phyloP scores from a whole-genome alignment of 2,888 invertebrate species.

The Pharmacophagus antenor region DNA sequence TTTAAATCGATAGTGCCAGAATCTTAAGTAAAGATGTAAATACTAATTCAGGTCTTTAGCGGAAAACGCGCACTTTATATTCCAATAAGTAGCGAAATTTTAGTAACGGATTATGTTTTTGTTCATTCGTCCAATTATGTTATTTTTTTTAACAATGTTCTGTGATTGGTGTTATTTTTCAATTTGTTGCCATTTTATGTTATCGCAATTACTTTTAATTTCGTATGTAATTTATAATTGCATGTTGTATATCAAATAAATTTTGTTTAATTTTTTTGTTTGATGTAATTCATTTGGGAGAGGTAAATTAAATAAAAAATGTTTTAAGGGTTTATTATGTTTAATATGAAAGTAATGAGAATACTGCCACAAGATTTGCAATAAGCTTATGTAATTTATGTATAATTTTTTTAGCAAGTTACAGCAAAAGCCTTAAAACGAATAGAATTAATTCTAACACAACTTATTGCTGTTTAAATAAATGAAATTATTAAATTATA shows the following conservation, averaged over 20 bases:
- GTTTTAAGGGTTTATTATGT: constrained; percentile 60
- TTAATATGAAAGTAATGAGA: constrained; percentile 66
- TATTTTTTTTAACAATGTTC: neutral
- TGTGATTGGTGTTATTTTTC: constrained; percentile 24
- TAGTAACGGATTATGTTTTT: neutral
- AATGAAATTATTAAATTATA: constrained; percentile 62
- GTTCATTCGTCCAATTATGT: neutral
- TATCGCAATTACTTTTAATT: constrained; percentile 14
- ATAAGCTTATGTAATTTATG: constrained; percentile 70
- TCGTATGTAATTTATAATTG: constrained; percentile 11
- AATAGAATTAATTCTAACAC: constrained; percentile 60
- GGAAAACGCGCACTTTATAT: neutral
- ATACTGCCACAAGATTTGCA: constrained; percentile 59
- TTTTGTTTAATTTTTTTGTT: constrained; percentile 30
- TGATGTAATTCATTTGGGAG: constrained; percentile 7
- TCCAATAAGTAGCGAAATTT: neutral
- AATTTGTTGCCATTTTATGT: constrained; percentile 16
- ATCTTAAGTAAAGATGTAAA: too few relatives aligned
- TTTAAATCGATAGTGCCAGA: too few relatives aligned
- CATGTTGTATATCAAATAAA: constrained; percentile 24
- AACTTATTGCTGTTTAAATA: constrained; percentile 50
- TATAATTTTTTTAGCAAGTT: constrained; percentile 56
- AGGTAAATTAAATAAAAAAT: constrained; percentile 41
- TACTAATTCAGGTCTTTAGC: too few relatives aligned
- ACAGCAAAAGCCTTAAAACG: constrained; percentile 74